These are phyloP conservation scores for Micrasema minimum DNA, from an alignment of 1,140 invertebrate species.

Conservation along the genomic window DNA sequence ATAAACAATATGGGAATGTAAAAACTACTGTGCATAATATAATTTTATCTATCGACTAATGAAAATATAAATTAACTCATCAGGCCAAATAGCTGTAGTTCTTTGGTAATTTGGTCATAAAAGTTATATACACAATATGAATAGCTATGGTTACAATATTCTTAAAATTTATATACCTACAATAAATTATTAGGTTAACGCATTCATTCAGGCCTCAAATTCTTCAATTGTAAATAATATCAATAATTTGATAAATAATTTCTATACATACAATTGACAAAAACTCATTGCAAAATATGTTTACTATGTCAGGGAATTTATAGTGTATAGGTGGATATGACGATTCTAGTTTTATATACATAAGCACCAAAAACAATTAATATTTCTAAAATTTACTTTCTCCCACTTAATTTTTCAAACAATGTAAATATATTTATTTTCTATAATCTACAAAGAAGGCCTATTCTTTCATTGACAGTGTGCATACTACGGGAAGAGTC, in stretches of 20 bases:
- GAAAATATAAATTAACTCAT: too few relatives aligned
- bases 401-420: slow-evolving; percentile 1
- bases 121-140: too few relatives aligned
- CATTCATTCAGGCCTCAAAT: too few relatives aligned
- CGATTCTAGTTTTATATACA: slow-evolving; percentile 39
- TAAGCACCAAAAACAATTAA: slow-evolving; percentile 51
- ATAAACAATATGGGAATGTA: too few relatives aligned
- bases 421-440: slow-evolving; percentile 36
- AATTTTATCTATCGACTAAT: too few relatives aligned
- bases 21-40: too few relatives aligned
- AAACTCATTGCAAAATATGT: slow-evolving; percentile 4
- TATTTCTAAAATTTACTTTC: slow-evolving; percentile 40
- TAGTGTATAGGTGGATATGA: slow-evolving; percentile 3
- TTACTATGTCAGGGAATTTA: not conserved
- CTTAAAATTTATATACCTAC: not conserved
- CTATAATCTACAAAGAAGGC: slow-evolving; percentile 43
- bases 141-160: too few relatives aligned
- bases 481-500: slow-evolving; percentile 31
- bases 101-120: too few relatives aligned
- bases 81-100: too few relatives aligned
- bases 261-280: slow-evolving; percentile 14
- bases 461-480: slow-evolving; percentile 41
- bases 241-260: slow-evolving; percentile 5
- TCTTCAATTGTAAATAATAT: slow-evolving; percentile 25
- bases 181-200: not conserved